Conservation (phyloP, 2,113 vertebrate genomes). For the zebrafish (Danio rerio) region GRCz12tu NC_133179.1:4481001-4481500, state of each 20-base stretch:
- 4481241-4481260: conserved; percentile 85
- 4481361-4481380: neutral
- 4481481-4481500: no score
- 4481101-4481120: conserved; percentile 80
- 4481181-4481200: conserved; percentile 80
- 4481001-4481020: conserved; percentile 81
- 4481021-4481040: conserved; percentile 81
- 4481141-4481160: conserved; percentile 80
- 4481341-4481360: conserved; percentile 66
- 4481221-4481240: conserved; percentile 80
- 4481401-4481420: neutral
- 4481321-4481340: conserved; percentile 82
- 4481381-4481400: neutral
- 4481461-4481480: no score
- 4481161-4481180: conserved; percentile 81
- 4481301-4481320: conserved; percentile 83
- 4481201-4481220: conserved; percentile 80
- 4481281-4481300: conserved; percentile 78
- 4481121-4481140: conserved; percentile 84
- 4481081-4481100: conserved; percentile 79
- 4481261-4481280: conserved; percentile 84
- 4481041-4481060: conserved; percentile 82
- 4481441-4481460: no score
- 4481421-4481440: no score
- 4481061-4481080: conserved; percentile 84